Evolutionary conservation across 2,888 invertebrate genomes (phyloP).

Genomic region (Ophion ventricosus): DNA sequence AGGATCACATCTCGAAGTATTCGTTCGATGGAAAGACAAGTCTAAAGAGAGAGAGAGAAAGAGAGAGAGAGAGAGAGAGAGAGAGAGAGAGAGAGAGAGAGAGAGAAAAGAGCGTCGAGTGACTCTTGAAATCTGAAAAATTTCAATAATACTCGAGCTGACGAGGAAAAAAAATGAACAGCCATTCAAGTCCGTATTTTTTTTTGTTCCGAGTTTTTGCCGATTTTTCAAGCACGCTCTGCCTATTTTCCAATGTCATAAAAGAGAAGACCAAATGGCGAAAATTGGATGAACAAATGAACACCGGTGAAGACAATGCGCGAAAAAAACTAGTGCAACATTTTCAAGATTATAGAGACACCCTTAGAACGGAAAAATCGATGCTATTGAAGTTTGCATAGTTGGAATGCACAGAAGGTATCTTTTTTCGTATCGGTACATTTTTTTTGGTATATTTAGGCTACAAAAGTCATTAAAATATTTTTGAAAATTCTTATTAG

Average conservation of each 20-base stretch:
- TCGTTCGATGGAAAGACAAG: no score
- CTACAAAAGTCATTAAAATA: no score
- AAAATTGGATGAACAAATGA: neutral
- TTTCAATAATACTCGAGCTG: neutral
- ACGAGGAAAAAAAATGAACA: neutral
- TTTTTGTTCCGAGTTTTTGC: neutral
- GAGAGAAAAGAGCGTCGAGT: neutral
- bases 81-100: no score
- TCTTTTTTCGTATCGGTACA: no score
- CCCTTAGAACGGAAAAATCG: no score
- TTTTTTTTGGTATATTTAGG: no score
- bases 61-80: no score
- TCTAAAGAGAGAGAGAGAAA: no score
- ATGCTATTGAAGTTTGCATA: no score
- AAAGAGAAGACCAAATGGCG: neutral
- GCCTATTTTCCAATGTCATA: neutral
- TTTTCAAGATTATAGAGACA: neutral
- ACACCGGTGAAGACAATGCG: neutral
- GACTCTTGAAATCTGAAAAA: neutral
- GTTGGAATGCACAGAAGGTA: no score
- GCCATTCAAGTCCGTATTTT: neutral
- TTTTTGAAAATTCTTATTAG: no score
- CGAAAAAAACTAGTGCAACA: neutral
- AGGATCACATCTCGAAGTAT: neutral
- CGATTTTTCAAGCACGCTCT: neutral